Evolutionary conservation across 2,113 vertebrate species (phyloP), one percentile per base, ranked within the genome.

Genomic region (Phyllostomus hastatus): DNA sequence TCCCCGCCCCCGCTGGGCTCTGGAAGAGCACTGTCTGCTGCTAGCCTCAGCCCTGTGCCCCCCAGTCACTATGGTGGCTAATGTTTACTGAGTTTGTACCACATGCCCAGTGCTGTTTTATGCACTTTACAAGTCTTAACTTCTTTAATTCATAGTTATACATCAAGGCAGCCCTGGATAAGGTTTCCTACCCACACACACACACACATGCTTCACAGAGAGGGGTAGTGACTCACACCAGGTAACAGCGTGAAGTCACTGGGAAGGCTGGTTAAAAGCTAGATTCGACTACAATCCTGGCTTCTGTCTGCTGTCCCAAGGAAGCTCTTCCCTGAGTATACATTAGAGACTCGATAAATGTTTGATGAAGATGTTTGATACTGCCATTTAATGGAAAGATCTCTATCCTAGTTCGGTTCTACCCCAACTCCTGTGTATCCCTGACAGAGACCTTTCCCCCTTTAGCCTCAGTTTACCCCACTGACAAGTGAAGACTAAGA

Each of bases 291-390:
- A 78, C 75, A 69, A 67, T 88, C 73, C 81, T 97, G 88, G 72
- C 67, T 94, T 83, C 80, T 59, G 72, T 43, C 88, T 79, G 84
- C 41, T 88, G 80, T 50, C 24, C 75, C 38, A 86, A 91, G 61
- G 33, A 92, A 75, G 90, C 75, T 92, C 80, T 70, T 93, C 64
- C 94, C 38, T n/a, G 66, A 54, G 66, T 64, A 94, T 92, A 95
- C 41, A 73, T 90, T 80, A 95, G 97, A 96, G 61, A 83, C 79
- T 93, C 69, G 43, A 94, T 97, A 95, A 96, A 97, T 95, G 91
- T 95, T 96, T 96, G 97, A 97, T 96, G 97, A 95, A 95, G 94
- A 95, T 81, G 90, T 90, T 92, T 85, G 92, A 66, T 94, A 92
- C 67, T 88, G 93, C 43, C 67, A 91, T 82, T 78, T 94, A 88